Evolutionary conservation across 2,888 invertebrate genomes (phyloP), one percentile per base, ranked within the genome.

Genomic region (Spilarctia lutea): DNA sequence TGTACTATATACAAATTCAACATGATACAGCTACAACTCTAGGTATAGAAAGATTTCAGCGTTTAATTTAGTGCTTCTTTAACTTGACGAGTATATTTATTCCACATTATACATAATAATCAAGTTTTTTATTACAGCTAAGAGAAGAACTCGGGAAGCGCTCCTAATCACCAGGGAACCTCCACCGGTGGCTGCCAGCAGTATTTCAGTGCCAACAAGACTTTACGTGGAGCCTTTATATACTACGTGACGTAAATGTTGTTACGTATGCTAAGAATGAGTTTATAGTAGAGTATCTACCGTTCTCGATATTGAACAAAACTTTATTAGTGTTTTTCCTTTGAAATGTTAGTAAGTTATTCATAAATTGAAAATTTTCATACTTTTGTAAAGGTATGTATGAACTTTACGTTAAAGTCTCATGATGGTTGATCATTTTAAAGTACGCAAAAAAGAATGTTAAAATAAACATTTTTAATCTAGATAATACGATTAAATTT

Each of bases 171-270:
- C 88, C 0, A 81, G 94, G 24, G 94, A 94, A 66, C 91, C 91
- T 0, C 90, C 93, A 0, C 83, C 88, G 24, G 85, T 89, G 6
- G 87, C 93, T 0, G 86, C 89, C 11, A 94, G 94, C 84, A 92
- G 91, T 79, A 89, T 92, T 0, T 94, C 94, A 2, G 89, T 88
- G 2, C 93, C 94, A 0, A 92, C 95, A 0, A 86, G 95, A 71
- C 84, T 95, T 0, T 95, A 95, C 79, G 91, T 94, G 0, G 96
- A 96, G 78, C 96, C 96, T 2, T 79, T 96, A 0, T 96, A 96
- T 75, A 91, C 93, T 1, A 94, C 94, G 82, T 95, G 93, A 94
- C 80, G 52, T 24, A 45, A n/a, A 18, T 20, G 6, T 10, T 39
- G 33, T n/a, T 24, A 52, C 27, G 1, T 68, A 4, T 11, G 27